phyloP scores from a whole-genome alignment of 2,797 vertebrate genomes.

The Bufotes viridis region DNA sequence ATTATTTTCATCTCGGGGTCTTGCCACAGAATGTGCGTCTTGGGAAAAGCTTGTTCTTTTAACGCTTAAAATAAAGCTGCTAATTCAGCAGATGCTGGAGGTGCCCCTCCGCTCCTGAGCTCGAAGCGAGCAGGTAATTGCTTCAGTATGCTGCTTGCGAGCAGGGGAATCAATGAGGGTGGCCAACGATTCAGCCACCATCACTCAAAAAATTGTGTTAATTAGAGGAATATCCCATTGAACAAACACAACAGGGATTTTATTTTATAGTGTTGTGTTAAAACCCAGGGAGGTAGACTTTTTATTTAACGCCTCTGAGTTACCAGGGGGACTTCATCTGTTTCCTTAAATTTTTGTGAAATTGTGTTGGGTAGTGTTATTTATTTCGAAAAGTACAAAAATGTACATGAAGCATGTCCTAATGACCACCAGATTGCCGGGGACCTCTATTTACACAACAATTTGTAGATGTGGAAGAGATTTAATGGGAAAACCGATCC shows the following conservation, averaged over 20 bases:
- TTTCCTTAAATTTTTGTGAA: neutral
- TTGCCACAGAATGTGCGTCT: slow-evolving; percentile 30
- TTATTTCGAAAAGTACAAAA: neutral
- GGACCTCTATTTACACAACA: slow-evolving; percentile 8
- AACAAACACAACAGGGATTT: slow-evolving; percentile 64
- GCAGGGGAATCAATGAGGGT: neutral
- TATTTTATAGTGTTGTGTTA: neutral
- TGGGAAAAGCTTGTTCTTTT: slow-evolving; percentile 14
- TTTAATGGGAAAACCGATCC: slow-evolving; percentile 16
- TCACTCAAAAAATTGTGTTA: slow-evolving; percentile 72
- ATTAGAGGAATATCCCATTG: slow-evolving; percentile 76
- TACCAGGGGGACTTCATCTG: too few relatives aligned
- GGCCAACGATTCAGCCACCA: slow-evolving; percentile 65
- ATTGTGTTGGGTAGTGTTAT: neutral
- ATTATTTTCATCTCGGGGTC: slow-evolving; percentile 27
- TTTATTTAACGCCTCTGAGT: too few relatives aligned
- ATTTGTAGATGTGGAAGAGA: slow-evolving; percentile 6
- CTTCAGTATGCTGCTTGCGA: slow-evolving; percentile 54
- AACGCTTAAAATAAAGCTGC: slow-evolving; percentile 24
- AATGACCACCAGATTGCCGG: neutral
- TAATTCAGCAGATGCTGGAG: slow-evolving; percentile 10
- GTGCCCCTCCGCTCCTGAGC: slow-evolving; percentile 4
- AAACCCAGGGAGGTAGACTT: neutral
- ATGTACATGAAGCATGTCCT: neutral
- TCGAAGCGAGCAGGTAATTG: slow-evolving; percentile 32